Evolutionary conservation across 2,888 invertebrate species (phyloP).

Genomic region (Psococerastis gibbosa): DNA sequence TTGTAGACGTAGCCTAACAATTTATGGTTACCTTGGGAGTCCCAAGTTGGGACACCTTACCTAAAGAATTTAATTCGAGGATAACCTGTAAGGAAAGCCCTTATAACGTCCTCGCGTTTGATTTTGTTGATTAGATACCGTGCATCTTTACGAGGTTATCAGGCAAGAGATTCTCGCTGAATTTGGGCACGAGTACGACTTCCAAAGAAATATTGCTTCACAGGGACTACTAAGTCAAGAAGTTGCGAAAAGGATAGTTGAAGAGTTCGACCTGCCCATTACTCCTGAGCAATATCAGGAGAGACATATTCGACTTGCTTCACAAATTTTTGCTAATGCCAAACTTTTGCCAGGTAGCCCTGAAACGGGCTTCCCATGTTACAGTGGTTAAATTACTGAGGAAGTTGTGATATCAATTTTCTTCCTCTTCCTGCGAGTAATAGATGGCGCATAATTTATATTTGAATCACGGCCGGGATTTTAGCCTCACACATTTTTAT

Average conservation of each 20-base stretch:
- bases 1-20: no score
- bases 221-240: slow-evolving; percentile 24
- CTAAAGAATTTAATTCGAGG: neutral
- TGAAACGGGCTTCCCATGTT: no score
- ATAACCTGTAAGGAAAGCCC: no score
- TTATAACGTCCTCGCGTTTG: neutral
- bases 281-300: slow-evolving; percentile 43
- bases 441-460: no score
- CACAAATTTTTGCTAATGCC: slow-evolving; percentile 38
- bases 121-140: slow-evolving; percentile 6
- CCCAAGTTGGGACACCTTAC: neutral
- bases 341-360: slow-evolving; percentile 57
- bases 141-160: neutral
- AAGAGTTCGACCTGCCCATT: slow-evolving; percentile 46
- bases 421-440: no score
- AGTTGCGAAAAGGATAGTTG: slow-evolving; percentile 45
- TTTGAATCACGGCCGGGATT: no score
- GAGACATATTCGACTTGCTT: slow-evolving; percentile 37
- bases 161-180: neutral
- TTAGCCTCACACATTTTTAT: no score
- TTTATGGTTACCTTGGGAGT: no score
- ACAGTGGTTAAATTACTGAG: no score
- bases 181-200: neutral
- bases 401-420: no score
- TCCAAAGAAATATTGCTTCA: neutral